Evolutionary conservation across 2,888 invertebrate genomes (phyloP), one percentile per base, ranked within the genome.

Genomic region (Drosophila antonietae): DNA sequence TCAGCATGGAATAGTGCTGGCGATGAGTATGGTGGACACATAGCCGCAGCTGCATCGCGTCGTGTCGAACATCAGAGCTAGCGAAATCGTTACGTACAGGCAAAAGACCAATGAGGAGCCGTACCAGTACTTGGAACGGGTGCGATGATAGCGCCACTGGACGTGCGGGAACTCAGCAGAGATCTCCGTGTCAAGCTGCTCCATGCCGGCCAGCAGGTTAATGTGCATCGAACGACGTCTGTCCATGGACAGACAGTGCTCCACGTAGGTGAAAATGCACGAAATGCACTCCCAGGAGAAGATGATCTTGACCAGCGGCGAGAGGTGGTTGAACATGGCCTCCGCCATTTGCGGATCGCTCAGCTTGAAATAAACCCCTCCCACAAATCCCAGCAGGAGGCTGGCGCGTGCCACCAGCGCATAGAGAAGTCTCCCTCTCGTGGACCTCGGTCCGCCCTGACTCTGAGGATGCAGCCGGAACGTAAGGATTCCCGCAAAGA

Each of bases 141-240:
- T 79, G 35, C 88, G 90, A 3, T 81, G 44, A 51, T 92, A 92
- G 43, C 91, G 81, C 88, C 92, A 92, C 15, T 71, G 67, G 0
- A 92, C 83, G 4, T 69, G 15, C 0, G 80, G 70, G 53, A 91
- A 92, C 20, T 80, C 58, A 0, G 43, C 59, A 0, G 69, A 58
- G n/a, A 92, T 62, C 1, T 68, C 18, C 0, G 73, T 53, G 70
- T 92, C 92, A 39, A 92, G 57, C 3, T 52, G 28, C 35, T 88
- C 85, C 57, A 92, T 77, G 47, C 63, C 65, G 5, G 76, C 53
- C 8, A 84, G 41, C 7, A 91, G 60, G 1, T 73, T 41, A 1
- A 89, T 63, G 31, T 92, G 91, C 0, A 61, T 58, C 0, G 64
- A 9, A 15, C 85, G 81, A 2, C 78, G 53, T 3, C n/a, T 12